These are phyloP conservation scores for Mesembrinibis cayennensis DNA, from an alignment of 2,113 vertebrate genomes.

Conservation along the genomic window DNA sequence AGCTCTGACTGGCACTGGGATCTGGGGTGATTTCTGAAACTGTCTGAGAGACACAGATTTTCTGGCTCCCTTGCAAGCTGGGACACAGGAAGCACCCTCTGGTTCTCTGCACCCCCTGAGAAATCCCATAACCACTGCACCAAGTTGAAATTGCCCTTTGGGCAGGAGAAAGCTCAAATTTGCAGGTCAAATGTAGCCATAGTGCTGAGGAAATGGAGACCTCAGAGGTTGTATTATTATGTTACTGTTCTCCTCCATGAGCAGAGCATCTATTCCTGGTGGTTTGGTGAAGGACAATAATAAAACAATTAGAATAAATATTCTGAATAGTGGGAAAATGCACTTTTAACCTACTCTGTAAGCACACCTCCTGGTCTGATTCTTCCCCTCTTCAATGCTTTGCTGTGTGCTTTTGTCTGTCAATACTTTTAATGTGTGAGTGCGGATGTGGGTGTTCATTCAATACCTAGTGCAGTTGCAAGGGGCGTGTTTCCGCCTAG, in stretches of 20 bases:
- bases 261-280: not conserved
- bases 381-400: not conserved
- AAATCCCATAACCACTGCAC: not conserved
- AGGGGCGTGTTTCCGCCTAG: not conserved
- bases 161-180: not conserved
- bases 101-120: not conserved
- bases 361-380: not conserved
- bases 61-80: not conserved
- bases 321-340: constrained; percentile 27
- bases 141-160: not conserved
- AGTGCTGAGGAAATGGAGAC: not conserved
- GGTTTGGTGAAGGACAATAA: not conserved
- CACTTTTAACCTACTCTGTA: constrained; percentile 5
- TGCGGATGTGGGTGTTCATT: not conserved
- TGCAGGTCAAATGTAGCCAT: not conserved
- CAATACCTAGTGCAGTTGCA: not conserved
- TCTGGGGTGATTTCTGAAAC: not conserved
- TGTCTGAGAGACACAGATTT: not conserved
- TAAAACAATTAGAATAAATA: constrained; percentile 9
- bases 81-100: not conserved
- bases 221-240: not conserved
- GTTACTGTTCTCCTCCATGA: not conserved
- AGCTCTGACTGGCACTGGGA: not conserved
- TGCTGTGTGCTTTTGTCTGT: not conserved
- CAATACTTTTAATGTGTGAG: not conserved